phyloP scores from a whole-genome alignment of 2,888 invertebrate species.

The Mythimna impura region DNA sequence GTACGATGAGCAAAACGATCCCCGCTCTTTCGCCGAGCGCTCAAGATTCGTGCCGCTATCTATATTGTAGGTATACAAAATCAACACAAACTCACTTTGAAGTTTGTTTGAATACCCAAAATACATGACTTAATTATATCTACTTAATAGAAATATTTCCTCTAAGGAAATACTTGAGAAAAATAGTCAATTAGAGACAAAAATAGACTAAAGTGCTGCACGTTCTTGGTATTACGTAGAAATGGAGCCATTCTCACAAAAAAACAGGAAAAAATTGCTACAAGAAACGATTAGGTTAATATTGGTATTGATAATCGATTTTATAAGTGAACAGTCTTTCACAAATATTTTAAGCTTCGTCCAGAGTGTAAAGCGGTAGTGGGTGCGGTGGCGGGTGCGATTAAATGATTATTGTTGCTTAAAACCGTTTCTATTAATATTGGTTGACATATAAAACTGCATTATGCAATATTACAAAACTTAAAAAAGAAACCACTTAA shows the following conservation, averaged over 20 bases:
- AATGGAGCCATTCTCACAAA: not conserved
- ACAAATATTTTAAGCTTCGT: not conserved
- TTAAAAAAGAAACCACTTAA: no score
- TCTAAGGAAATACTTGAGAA: not conserved
- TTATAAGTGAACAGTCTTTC: not conserved
- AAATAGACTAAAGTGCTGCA: not conserved
- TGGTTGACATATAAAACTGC: no score
- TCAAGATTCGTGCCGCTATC: no score
- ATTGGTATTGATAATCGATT: constrained; percentile 7
- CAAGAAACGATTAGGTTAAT: not conserved
- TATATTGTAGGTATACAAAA: no score
- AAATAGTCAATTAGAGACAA: not conserved
- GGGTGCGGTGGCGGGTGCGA: not conserved
- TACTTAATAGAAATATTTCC: no score
- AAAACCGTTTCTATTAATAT: no score
- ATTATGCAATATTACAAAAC: no score
- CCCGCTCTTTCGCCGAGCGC: no score
- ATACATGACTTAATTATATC: not conserved
- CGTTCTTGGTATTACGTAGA: not conserved
- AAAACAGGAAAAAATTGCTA: not conserved
- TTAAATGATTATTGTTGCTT: no score
- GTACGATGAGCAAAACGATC: no score
- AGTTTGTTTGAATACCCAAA: not conserved
- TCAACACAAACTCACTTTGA: not conserved
- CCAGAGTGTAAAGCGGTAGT: not conserved